phyloP scores from a whole-genome alignment of 2,888 invertebrate species.

The Cataglyphis livida region DNA sequence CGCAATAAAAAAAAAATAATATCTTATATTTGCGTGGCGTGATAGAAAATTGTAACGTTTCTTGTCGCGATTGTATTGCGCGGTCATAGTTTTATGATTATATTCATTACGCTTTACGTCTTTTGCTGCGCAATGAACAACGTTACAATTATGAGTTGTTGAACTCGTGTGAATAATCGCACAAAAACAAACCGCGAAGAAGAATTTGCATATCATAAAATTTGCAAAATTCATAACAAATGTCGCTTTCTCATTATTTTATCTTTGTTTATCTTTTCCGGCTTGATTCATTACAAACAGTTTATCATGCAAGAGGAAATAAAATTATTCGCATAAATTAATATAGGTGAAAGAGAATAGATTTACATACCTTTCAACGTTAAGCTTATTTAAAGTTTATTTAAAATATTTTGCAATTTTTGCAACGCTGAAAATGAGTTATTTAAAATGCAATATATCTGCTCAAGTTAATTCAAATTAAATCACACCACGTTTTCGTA shows the following conservation, averaged over 20 bases:
- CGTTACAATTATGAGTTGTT: constrained; percentile 8
- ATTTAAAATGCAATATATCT: constrained; percentile 24
- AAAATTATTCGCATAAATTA: background rate
- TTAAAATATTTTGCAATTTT: background rate
- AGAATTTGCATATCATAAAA: background rate
- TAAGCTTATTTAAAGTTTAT: background rate
- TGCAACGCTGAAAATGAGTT: too few relatives aligned
- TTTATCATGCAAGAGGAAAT: background rate
- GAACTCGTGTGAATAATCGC: background rate
- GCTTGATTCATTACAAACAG: background rate
- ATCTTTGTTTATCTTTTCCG: background rate
- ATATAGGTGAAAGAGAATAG: background rate
- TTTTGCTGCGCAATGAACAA: background rate
- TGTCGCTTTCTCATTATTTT: constrained; percentile 11
- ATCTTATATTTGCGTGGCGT: background rate
- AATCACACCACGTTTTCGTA: constrained; percentile 5
- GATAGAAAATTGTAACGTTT: constrained; percentile 21
- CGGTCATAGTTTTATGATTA: constrained; percentile 46
- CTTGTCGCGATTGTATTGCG: constrained; percentile 28
- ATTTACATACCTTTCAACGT: background rate
- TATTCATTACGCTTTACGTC: constrained; percentile 6
- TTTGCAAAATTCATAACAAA: constrained; percentile 12
- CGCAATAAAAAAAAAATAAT: background rate
- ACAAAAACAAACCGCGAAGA: background rate
- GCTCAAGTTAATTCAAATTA: constrained; percentile 22